Evolutionary conservation across 1,140 invertebrate species (phyloP), one percentile per base, ranked within the genome.

Genomic region (Pseudomyrmex dendroicus): DNA sequence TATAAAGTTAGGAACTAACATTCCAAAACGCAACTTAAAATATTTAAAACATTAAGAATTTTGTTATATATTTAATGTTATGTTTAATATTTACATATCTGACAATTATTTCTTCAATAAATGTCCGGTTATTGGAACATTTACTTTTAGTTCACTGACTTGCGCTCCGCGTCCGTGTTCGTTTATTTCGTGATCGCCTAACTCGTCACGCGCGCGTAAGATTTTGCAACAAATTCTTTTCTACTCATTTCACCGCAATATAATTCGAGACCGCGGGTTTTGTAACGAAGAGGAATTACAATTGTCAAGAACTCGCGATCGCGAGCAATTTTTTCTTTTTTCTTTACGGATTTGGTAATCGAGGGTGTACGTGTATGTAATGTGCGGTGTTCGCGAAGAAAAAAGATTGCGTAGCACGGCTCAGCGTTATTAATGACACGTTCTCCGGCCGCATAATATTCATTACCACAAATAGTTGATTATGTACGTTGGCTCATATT

Each of bases 401-500:
- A 89, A 76, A 85, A 91, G 87, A 88, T 86, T 84, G 90, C 89
- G 89, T 87, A 90, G 89, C 87, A 88, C 87, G 83, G 89, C 87
- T 83, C 86, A 87, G 80, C 61, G 86, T 93, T 94, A 94, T 94
- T 94, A 94, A 94, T 94, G 92, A 93, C 91, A 89, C 87, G 82
- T 89, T 87, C 90, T 89, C 89, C 73, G 85, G 89, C 87, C 91
- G 92, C 91, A 93, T 93, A 93, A 93, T 93, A 93, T 94, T 94
- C 92, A 93, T 93, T 94, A 93, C 92, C 92, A 92, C 91, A 93
- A 93, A 93, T 92, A 93, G 92, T 94, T 94, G 92, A 94, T 93
- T 93, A 94, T 93, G 93, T 93, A 93, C 93, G 92, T 92, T 90
- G 90, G 80, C 91, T 92, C 92, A 90, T 93, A 93, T 93, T 92